Evolutionary conservation across 2,888 invertebrate genomes (phyloP).

Genomic region (Aspidiotus rigidus): DNA sequence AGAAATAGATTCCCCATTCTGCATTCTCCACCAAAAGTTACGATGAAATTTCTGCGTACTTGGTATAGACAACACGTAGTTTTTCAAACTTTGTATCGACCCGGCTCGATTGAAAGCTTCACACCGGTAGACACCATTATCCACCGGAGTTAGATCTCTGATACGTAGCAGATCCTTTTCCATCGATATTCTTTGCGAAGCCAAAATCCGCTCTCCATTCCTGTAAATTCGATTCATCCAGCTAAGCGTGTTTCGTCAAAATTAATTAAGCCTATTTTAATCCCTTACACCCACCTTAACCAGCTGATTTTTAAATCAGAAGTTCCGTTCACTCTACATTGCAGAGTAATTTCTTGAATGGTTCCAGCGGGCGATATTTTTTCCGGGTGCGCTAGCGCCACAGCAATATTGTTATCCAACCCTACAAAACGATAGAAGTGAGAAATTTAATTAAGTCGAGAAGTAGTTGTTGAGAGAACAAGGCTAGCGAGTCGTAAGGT

Average conservation of each 20-base stretch:
- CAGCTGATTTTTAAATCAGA: conserved; percentile 57
- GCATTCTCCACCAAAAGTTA: neutral
- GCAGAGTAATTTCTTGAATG: conserved; percentile 50
- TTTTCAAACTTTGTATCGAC: conserved; percentile 46
- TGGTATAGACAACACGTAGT: conserved; percentile 49
- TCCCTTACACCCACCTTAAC: conserved; percentile 48
- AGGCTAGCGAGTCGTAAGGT: neutral
- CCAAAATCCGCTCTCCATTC: conserved; percentile 53
- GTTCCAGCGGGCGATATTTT: conserved; percentile 46
- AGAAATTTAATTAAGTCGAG: conserved; percentile 8
- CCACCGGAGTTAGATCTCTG: conserved; percentile 48
- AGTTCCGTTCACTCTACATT: conserved; percentile 58
- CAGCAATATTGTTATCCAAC: conserved; percentile 39
- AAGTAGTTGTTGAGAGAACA: neutral
- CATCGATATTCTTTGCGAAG: conserved; percentile 49
- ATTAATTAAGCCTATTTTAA: neutral
- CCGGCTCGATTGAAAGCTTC: conserved; percentile 46
- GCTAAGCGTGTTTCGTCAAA: neutral
- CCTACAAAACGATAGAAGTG: conserved; percentile 38
- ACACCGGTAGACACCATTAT: conserved; percentile 51
- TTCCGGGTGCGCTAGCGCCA: conserved; percentile 44
- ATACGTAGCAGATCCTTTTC: conserved; percentile 54
- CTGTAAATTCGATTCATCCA: conserved; percentile 41
- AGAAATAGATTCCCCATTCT: too few species aligned
- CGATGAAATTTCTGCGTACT: neutral